These are phyloP conservation scores for Collichthys lucidus DNA, from an alignment of 2,113 vertebrate species.

Conservation along the genomic window DNA sequence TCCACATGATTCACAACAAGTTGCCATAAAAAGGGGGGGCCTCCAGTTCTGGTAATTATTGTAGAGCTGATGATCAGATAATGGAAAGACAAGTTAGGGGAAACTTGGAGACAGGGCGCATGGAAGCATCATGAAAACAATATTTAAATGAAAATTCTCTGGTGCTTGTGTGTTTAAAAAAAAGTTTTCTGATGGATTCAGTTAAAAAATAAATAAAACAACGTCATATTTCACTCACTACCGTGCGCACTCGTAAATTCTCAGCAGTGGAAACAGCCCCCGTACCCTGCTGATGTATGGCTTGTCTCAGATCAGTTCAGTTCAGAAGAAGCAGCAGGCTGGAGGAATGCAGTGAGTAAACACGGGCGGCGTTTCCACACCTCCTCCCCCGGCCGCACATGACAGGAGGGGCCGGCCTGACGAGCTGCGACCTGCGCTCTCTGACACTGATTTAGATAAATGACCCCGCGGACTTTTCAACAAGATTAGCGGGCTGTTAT, in stretches of 20 bases:
- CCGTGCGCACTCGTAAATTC: conserved; percentile 25
- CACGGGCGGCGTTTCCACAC: conserved; percentile 76
- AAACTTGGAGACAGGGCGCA: neutral
- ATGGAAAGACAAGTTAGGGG: neutral
- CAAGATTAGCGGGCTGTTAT: conserved; percentile 53
- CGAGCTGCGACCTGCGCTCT: conserved; percentile 79
- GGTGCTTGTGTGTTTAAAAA: no score
- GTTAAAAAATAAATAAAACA: neutral
- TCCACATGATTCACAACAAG: conserved; percentile 22
- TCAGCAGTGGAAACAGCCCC: conserved; percentile 38
- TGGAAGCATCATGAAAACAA: neutral
- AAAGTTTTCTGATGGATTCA: neutral
- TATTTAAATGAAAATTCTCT: no score
- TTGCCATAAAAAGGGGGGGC: conserved; percentile 2
- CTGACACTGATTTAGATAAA: conserved; percentile 92
- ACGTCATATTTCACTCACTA: conserved; percentile 26
- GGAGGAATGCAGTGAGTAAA: conserved; percentile 80
- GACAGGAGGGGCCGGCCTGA: conserved; percentile 75
- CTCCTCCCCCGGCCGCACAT: conserved; percentile 75
- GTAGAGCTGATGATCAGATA: no score
- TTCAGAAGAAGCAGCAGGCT: conserved; percentile 49
- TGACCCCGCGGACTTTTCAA: conserved; percentile 64
- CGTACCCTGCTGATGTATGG: conserved; percentile 59
- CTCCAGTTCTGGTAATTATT: neutral
- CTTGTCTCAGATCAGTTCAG: conserved; percentile 37